Evolutionary conservation across 2,113 vertebrate genomes (phyloP).

Genomic region (Climacteris rufus): DNA sequence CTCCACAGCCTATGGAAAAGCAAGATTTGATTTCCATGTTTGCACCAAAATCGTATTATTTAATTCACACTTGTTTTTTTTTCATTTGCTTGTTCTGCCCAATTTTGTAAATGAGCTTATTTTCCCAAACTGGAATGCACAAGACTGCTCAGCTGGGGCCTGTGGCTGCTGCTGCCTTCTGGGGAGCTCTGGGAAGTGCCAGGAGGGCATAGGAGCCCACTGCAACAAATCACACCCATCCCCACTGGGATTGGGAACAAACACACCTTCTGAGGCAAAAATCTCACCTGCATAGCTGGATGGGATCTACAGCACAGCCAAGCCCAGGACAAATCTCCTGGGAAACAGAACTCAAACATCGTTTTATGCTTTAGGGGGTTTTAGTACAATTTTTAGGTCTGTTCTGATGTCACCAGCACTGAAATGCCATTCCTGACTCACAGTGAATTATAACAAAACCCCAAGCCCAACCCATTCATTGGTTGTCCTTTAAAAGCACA

Average conservation of each 20-base stretch:
- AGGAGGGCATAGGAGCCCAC: fast-evolving
- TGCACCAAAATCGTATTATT: not conserved
- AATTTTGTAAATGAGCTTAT: not conserved
- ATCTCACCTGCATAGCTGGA: not conserved
- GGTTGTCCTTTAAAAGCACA: not conserved
- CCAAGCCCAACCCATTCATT: not conserved
- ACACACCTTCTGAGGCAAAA: not conserved
- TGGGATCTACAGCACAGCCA: not conserved
- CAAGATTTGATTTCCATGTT: not conserved
- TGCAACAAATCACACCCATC: not conserved
- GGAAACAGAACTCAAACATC: not conserved
- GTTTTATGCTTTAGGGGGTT: not conserved
- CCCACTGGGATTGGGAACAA: fast-evolving
- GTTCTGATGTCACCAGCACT: not conserved
- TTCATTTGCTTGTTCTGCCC: not conserved
- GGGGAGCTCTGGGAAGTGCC: not conserved
- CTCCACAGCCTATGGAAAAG: not conserved
- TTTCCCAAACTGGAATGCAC: not conserved
- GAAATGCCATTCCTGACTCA: not conserved
- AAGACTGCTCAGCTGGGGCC: not conserved
- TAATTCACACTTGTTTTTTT: not conserved
- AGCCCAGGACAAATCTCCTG: not conserved
- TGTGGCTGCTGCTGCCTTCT: not conserved
- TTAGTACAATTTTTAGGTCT: not conserved
- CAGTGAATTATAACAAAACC: not conserved